Evolutionary conservation across 1,140 invertebrate species (phyloP), one percentile per base, ranked within the genome.

Genomic region (Drosophila pectinifera): DNA sequence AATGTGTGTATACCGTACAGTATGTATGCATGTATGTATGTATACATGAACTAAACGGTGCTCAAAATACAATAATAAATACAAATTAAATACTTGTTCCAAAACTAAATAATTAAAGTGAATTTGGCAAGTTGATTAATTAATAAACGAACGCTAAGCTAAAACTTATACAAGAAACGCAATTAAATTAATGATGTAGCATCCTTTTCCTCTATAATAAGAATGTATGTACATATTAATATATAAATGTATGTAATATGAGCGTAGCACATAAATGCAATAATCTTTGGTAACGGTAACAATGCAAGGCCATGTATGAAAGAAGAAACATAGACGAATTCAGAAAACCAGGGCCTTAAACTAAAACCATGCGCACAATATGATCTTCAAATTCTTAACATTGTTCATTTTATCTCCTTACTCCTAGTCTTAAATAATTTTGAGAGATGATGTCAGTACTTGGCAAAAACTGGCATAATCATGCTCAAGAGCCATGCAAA

Each of bases 1-100:
- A 51, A 34, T 34, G 48, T 51, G 48, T 51, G 48, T 51, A 51
- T 51, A 51, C 48, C 16, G 48, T 51, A 28, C 28, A 34, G 16
- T 31, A 34, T 34, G 41, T 39, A 39, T 39, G 38, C n/a, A 18
- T 18, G 28, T 51, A 34, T 34, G 28, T 28, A 49, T 49, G 26
- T 49, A 49, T 49, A 20, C 11, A 20, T 51, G 28, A 31, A 49
- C 10, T 49, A 18, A 51, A 34, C 48, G 11, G 28, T 34, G 16
- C 13, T 34, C 3, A 20, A 51, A 51, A 34, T 34, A 14, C 28
- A 51, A 51, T 34, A 20, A 34, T 34, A 51, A 14, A 18, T 14
- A 34, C 31, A 31, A 34, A 51, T n/a, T n/a, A n/a, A n/a, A 22
- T 22, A 22, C 22, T 22, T 22, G 22, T 31, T 18, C 13, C 0